Evolutionary conservation across 2,113 vertebrate species (phyloP).

Genomic region (Mirza zaza): DNA sequence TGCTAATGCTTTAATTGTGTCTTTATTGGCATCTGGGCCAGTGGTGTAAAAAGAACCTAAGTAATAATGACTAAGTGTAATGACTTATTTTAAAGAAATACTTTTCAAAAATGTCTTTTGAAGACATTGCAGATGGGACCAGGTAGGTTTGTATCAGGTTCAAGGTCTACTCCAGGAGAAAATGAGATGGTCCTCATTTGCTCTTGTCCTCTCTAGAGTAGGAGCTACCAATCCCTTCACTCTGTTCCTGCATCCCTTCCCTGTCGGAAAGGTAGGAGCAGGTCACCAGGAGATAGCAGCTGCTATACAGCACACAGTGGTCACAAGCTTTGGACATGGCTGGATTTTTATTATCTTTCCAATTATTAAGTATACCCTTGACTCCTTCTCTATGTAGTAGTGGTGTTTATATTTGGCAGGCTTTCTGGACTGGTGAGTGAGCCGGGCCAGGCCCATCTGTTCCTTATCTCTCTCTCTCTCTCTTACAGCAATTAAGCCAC

Average conservation of each 20-base stretch:
- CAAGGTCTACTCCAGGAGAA: background rate
- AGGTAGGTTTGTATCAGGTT: background rate
- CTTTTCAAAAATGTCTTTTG: background rate
- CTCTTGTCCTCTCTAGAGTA: background rate
- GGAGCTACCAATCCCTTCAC: background rate
- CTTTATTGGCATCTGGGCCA: background rate
- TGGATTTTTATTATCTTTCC: background rate
- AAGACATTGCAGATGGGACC: background rate
- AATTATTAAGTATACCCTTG: background rate
- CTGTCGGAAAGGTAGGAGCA: background rate
- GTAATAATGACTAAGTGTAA: background rate
- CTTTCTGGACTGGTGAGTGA: background rate
- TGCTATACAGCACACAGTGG: rapidly evolving
- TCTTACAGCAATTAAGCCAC: background rate
- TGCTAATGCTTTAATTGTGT: background rate
- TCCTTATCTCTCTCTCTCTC: background rate
- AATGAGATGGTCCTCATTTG: no score
- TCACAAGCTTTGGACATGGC: background rate
- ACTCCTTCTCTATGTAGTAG: background rate
- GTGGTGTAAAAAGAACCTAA: background rate
- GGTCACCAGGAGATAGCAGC: background rate
- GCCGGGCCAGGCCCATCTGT: background rate
- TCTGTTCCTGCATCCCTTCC: rapidly evolving
- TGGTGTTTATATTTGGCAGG: background rate
- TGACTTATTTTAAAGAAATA: slow-evolving; percentile 14